Percentiles rank a stretch among this genome's conserved stretches.
Conservation (phyloP, 1,140 invertebrate species). For the Drosophila nikananu region DNA sequence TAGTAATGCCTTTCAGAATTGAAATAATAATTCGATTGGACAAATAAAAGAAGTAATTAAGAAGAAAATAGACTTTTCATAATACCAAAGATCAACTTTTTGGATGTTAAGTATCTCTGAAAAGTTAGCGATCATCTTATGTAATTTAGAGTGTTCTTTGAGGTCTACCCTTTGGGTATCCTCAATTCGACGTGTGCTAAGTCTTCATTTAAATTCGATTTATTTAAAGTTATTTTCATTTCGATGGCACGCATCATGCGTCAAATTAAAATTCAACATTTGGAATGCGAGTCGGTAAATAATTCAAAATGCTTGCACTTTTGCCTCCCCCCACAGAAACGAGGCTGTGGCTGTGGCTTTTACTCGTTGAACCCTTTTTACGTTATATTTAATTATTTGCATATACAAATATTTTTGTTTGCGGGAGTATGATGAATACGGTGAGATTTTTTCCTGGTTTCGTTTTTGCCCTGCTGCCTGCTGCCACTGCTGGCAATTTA, state of each 20-base stretch:
- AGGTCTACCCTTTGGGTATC: not conserved
- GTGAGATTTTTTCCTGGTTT: slow-evolving; percentile 37
- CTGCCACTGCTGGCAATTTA: slow-evolving; percentile 53
- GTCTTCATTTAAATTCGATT: slow-evolving; percentile 2
- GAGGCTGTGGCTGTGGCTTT: slow-evolving; percentile 14
- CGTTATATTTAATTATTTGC: slow-evolving; percentile 56
- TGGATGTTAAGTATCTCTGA: not conserved
- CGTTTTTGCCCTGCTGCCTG: slow-evolving; percentile 31
- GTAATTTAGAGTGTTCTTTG: not conserved
- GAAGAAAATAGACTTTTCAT: not conserved
- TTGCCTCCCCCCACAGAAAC: not conserved
- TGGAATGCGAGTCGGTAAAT: slow-evolving; percentile 38
- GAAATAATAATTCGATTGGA: not conserved
- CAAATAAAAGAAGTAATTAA: not conserved
- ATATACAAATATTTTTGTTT: slow-evolving; percentile 52
- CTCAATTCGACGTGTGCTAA: not conserved
- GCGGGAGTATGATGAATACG: slow-evolving; percentile 52
- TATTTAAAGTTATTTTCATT: slow-evolving; percentile 43
- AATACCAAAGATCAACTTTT: too few species aligned
- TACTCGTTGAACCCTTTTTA: slow-evolving; percentile 40
- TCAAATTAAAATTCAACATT: slow-evolving; percentile 55
- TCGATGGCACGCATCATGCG: slow-evolving; percentile 36
- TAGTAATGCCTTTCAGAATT: not conserved
- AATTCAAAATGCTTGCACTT: slow-evolving; percentile 37
- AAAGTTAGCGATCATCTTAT: not conserved